These are phyloP conservation scores for Panurus biarmicus DNA, from an alignment of 2,113 vertebrate species.

Conservation along the genomic window DNA sequence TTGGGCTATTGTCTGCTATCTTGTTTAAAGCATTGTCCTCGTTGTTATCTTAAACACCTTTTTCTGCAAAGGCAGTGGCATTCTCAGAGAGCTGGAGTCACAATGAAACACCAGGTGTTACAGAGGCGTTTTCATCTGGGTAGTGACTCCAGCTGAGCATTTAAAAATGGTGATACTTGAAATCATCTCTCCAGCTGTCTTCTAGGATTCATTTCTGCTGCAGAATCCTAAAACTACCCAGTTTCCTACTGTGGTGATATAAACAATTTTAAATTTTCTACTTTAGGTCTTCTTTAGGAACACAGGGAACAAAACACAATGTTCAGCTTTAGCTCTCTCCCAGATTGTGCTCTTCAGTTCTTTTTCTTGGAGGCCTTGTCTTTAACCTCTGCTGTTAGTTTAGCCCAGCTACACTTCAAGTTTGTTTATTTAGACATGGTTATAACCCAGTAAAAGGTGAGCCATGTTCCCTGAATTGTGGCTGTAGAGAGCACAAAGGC, in stretches of 20 bases:
- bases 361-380: background rate
- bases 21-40: background rate
- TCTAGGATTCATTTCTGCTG: background rate
- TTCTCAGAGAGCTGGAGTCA: background rate
- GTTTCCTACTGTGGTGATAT: background rate
- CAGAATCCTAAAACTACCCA: background rate
- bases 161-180: background rate
- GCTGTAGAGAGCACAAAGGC: background rate
- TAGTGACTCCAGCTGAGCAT: background rate
- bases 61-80: background rate
- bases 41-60: background rate
- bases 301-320: background rate
- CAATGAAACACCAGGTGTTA: background rate
- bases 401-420: background rate
- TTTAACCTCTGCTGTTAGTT: background rate
- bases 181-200: background rate
- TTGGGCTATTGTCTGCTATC: background rate
- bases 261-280: background rate
- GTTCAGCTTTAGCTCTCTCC: background rate
- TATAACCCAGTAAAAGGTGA: background rate
- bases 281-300: background rate
- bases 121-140: background rate
- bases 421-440: background rate
- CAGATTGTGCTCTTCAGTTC: background rate
- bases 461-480: background rate